Base-by-base conservation (phyloP, 2,888 invertebrate genomes). In the Dicyrtomina minuta region DNA sequence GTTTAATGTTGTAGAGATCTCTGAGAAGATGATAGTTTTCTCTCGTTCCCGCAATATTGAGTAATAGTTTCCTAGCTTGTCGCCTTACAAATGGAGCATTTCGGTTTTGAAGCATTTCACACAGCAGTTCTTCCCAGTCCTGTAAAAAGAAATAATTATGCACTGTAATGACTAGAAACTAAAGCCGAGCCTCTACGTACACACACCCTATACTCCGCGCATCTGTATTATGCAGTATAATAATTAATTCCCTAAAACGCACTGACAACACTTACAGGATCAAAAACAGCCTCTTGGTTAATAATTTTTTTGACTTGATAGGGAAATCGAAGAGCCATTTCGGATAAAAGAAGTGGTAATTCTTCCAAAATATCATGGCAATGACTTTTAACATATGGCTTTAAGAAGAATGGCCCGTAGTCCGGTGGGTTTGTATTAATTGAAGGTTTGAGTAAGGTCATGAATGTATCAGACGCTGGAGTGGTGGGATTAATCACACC, bases 71-170 rank as follows among this genome's bases (percentile, higher is more conserved):
- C 66, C 97, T 88, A 0, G 85, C 85, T 86, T 96, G 96, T 77
- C 96, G 88, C 71, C 87, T 86, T 0, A 92, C 88, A 79, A 88
- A 88, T 10, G 96, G 93, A n/a, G 94, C 92, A 81, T 93, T 92
- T 76, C 90, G 90, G 61, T 92, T 90, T 92, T 96, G 95, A 92
- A 95, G 93, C 80, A 94, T 95, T 80, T 95, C 94, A 83, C 95
- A 95, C 3, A 96, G 86, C 66, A 90, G 87, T 49, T 89, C 89
- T 77, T 89, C 89, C 92, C 92, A 92, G 24, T 77, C 77, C 75
- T 74, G 41, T 10, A 68, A 64, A 61, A 39, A 20, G n/a, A 53
- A 15, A 12, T n/a, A 46, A 46, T 46, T 46, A 6, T 17, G 3
- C 46, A 46, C 12, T 15, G 46, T 12, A 15, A 53, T 12, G 4